These are phyloP conservation scores for Allobates femoralis DNA, from an alignment of 2,797 vertebrate species.

Conservation along the genomic window DNA sequence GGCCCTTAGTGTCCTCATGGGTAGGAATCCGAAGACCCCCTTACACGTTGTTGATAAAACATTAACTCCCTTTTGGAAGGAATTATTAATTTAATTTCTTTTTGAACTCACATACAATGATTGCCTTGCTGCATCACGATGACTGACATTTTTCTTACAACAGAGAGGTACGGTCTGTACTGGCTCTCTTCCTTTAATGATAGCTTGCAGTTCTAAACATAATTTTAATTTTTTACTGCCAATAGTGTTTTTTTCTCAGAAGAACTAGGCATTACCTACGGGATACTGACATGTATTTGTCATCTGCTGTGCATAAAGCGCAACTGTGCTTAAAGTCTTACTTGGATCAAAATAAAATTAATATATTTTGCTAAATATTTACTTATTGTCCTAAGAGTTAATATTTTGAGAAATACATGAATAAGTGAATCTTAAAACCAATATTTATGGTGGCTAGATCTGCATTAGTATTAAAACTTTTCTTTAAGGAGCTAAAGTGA, in stretches of 20 bases:
- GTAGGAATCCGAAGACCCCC: too few species aligned
- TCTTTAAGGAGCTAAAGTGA: conserved; percentile 8
- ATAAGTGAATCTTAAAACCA: conserved; percentile 11
- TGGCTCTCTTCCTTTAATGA: background rate
- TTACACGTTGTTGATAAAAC: too few species aligned
- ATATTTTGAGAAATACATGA: background rate
- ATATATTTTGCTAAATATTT: background rate
- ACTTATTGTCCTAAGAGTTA: background rate
- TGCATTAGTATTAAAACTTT: conserved; percentile 6
- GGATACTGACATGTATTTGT: background rate
- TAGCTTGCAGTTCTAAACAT: background rate
- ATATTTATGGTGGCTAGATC: background rate
- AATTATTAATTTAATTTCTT: too few species aligned
- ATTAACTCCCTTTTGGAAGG: too few species aligned
- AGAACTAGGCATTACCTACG: background rate
- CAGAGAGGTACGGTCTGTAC: too few species aligned
- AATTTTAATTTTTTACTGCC: background rate
- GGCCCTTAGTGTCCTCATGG: too few species aligned
- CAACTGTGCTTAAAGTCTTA: background rate
- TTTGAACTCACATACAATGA: too few species aligned
- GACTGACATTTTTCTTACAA: background rate
- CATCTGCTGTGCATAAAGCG: background rate
- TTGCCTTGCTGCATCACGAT: background rate
- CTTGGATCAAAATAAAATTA: background rate
- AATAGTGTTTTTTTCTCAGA: background rate